A percentile compares a stretch with the other conserved stretches of the same genome.
phyloP scores from a whole-genome alignment of 2,888 invertebrate species.

The Zygothrica quintamaculata region DNA sequence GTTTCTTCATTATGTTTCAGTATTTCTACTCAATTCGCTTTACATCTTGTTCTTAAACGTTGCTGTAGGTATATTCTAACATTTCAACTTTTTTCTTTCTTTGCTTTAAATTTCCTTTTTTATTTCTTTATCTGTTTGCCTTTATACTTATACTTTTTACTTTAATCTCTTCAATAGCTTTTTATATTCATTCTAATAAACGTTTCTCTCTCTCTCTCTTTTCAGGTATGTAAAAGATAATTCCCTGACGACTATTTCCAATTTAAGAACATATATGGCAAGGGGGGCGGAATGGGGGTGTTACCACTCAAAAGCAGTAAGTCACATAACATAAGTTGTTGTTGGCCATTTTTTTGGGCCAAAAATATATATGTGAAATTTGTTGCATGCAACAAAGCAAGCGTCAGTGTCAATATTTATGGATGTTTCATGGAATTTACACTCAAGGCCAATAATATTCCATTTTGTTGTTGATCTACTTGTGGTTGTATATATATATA shows the following conservation, averaged over 20 bases:
- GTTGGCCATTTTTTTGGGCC: slow-evolving; percentile 7
- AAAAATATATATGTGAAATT: slow-evolving; percentile 42
- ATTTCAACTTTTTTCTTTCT: too few relatives aligned
- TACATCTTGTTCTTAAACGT: slow-evolving; percentile 8
- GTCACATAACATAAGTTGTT: slow-evolving; percentile 27
- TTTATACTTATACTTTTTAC: too few relatives aligned
- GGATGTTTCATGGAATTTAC: slow-evolving; percentile 46
- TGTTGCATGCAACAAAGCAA: slow-evolving; percentile 43
- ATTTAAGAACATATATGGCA: too few relatives aligned
- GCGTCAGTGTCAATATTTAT: slow-evolving; percentile 63
- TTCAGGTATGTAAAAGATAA: slow-evolving; percentile 52
- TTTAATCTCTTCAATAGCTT: neutral
- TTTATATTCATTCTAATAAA: slow-evolving; percentile 10
- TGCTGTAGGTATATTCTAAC: too few relatives aligned
- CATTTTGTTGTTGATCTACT: slow-evolving; percentile 5
- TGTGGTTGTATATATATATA: neutral
- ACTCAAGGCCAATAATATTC: slow-evolving; percentile 62
- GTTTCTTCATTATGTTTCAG: too few relatives aligned
- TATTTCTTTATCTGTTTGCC: too few relatives aligned
- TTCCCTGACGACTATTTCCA: neutral
- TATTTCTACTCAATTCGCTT: neutral
- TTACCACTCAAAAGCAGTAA: slow-evolving; percentile 48
- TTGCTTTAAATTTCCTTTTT: too few relatives aligned
- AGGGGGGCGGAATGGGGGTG: too few relatives aligned
- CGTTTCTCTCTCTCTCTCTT: slow-evolving; percentile 23